Conservation (phyloP, 2,113 vertebrate genomes). For the Ammodytes marinus region DNA sequence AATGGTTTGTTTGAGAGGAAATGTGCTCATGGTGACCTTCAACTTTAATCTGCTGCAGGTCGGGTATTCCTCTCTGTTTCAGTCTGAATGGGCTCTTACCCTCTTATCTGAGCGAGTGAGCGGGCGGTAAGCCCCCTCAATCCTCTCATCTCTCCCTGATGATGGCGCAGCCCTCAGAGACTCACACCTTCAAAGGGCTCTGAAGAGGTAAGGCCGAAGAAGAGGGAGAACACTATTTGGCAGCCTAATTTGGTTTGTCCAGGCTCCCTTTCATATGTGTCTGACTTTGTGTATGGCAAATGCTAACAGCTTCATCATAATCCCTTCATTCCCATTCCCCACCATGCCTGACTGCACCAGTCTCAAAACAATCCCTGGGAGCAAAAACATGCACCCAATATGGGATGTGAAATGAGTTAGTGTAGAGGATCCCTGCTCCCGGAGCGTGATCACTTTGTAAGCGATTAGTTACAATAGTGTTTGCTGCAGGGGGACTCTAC, state of each 20-base stretch:
- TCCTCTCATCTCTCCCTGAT: slow-evolving; percentile 61
- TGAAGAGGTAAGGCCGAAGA: slow-evolving; percentile 3
- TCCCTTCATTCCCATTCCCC: slow-evolving; percentile 74
- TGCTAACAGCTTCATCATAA: slow-evolving; percentile 68
- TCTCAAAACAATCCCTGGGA: slow-evolving; percentile 39
- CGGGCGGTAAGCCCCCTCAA: slow-evolving; percentile 50
- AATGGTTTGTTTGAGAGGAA: slow-evolving; percentile 13
- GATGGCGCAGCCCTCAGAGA: slow-evolving; percentile 54
- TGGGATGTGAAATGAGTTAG: slow-evolving; percentile 3
- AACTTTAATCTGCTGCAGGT: slow-evolving; percentile 44
- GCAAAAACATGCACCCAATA: slow-evolving; percentile 26
- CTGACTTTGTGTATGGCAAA: slow-evolving; percentile 39
- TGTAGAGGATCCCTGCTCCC: background rate
- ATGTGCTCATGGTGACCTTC: slow-evolving; percentile 56
- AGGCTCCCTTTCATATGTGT: slow-evolving; percentile 31
- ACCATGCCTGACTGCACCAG: slow-evolving; percentile 65
- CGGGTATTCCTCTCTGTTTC: slow-evolving; percentile 38
- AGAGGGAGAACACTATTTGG: slow-evolving; percentile 36
- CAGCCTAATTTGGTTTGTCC: slow-evolving; percentile 57
- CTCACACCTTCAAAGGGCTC: slow-evolving; percentile 39
- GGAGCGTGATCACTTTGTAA: slow-evolving; percentile 14
- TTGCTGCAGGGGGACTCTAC: background rate
- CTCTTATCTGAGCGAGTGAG: slow-evolving; percentile 28
- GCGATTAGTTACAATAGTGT: slow-evolving; percentile 10
- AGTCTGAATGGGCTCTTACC: slow-evolving; percentile 45